Evolutionary conservation across 2,113 vertebrate genomes (phyloP).

Genomic region (Anoura caudifer): DNA sequence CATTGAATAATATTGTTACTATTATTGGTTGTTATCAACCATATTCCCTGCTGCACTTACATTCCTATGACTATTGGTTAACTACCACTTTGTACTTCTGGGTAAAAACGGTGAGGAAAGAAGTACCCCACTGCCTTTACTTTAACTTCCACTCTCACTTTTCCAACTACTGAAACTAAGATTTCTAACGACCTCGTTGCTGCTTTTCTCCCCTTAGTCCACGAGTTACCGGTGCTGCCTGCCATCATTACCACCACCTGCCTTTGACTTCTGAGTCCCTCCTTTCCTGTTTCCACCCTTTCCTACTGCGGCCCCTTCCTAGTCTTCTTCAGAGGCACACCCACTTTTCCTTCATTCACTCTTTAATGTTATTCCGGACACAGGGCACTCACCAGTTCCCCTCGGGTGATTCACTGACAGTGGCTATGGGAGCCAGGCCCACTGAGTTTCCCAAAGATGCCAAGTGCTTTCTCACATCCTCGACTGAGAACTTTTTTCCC

Average conservation of each 20-base stretch:
- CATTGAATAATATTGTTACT: neutral
- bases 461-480: neutral
- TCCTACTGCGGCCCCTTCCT: neutral
- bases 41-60: neutral
- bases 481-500: neutral
- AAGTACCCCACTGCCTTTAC: neutral
- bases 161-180: neutral
- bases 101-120: neutral
- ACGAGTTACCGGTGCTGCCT: neutral
- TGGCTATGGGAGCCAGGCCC: neutral
- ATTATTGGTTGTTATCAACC: too few relatives aligned
- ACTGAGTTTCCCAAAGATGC: neutral
- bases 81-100: neutral
- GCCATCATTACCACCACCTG: neutral
- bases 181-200: neutral
- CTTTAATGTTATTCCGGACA: neutral
- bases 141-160: neutral
- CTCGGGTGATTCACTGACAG: neutral
- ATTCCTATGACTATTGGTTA: neutral
- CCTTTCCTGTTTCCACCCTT: neutral
- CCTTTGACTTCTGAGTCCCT: neutral
- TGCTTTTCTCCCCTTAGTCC: neutral
- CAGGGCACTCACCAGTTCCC: neutral
- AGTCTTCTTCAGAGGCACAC: neutral
- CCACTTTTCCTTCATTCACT: neutral